Percentiles rank a stretch among this genome's conserved stretches.
phyloP scores from a whole-genome alignment of 2,888 invertebrate species.

The Microctonus hyperodae region DNA sequence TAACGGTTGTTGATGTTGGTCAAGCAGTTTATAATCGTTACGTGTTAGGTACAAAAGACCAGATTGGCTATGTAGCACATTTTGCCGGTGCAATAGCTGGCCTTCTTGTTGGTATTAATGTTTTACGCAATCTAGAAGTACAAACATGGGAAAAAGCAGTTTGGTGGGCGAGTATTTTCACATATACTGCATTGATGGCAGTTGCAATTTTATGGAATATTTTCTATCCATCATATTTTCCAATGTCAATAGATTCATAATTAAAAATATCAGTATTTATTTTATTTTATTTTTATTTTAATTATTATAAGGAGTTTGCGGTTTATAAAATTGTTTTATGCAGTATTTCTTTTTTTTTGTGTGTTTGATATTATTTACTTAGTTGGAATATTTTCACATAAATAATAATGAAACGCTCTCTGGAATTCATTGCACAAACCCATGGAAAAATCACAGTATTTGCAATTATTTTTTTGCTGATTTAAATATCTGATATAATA shows the following conservation, averaged over 20 bases:
- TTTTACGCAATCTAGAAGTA: conserved; percentile 82
- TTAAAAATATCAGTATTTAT: background rate
- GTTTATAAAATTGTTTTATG: background rate
- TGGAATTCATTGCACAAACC: background rate
- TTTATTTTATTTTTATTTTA: background rate
- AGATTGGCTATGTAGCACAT: conserved; percentile 95
- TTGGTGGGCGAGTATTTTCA: conserved; percentile 81
- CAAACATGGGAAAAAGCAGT: conserved; percentile 81
- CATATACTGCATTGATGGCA: conserved; percentile 75
- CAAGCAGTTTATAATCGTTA: conserved; percentile 92
- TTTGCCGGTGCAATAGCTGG: conserved; percentile 91
- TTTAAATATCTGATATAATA: background rate
- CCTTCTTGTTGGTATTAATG: conserved; percentile 80
- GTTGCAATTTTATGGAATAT: conserved; percentile 78
- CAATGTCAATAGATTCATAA: conserved; percentile 14
- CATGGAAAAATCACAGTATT: background rate
- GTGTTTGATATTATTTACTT: background rate
- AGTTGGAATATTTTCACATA: background rate
- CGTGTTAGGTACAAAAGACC: conserved; percentile 72
- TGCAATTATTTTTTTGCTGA: background rate
- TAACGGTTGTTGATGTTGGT: conserved; percentile 85
- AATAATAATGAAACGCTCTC: background rate
- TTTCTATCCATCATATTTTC: conserved; percentile 35
- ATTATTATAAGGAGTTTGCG: background rate
- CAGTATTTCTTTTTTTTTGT: background rate